A percentile compares a stretch with the other conserved stretches of the same genome.
Conservation (phyloP, 35 echinoderm and acorn worm genomes). For the Ophioderma brevispina region DNA sequence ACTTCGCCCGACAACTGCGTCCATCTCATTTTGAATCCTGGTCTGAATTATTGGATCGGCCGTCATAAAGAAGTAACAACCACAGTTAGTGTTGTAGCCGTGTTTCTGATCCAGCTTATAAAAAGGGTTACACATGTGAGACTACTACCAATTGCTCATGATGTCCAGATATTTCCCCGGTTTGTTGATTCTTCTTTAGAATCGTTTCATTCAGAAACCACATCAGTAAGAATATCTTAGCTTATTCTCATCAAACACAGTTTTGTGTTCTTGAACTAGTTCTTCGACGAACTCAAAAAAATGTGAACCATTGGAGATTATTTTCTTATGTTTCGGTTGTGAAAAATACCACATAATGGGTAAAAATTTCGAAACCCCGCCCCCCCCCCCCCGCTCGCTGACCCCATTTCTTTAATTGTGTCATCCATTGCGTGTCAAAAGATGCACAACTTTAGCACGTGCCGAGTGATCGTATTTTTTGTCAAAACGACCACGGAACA, state of each 20-base stretch:
- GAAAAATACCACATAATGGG: constrained; percentile 29
- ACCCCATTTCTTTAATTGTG: background rate
- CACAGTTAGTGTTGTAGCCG: too few relatives aligned
- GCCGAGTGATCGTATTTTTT: constrained; percentile 28
- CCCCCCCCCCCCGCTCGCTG: too few relatives aligned
- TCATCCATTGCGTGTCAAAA: background rate
- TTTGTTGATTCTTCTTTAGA: too few relatives aligned
- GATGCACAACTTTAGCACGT: background rate
- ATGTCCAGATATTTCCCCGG: too few relatives aligned
- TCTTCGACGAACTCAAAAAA: background rate
- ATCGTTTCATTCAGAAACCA: constrained; percentile 38
- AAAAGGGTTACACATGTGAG: too few relatives aligned
- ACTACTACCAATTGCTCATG: too few relatives aligned
- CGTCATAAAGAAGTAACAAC: too few relatives aligned
- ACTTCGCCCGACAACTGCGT: too few relatives aligned
- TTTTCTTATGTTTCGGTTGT: too few relatives aligned
- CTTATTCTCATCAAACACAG: constrained; percentile 31
- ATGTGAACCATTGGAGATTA: background rate
- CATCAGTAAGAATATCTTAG: constrained; percentile 69
- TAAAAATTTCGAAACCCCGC: constrained; percentile 7
- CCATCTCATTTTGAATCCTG: too few relatives aligned
- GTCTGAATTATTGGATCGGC: too few relatives aligned
- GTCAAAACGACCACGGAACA: constrained; percentile 30
- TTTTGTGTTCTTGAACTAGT: background rate
- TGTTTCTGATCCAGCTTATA: too few relatives aligned